phyloP scores from a whole-genome alignment of 2,797 vertebrate genomes.

The Balearica regulorum region DNA sequence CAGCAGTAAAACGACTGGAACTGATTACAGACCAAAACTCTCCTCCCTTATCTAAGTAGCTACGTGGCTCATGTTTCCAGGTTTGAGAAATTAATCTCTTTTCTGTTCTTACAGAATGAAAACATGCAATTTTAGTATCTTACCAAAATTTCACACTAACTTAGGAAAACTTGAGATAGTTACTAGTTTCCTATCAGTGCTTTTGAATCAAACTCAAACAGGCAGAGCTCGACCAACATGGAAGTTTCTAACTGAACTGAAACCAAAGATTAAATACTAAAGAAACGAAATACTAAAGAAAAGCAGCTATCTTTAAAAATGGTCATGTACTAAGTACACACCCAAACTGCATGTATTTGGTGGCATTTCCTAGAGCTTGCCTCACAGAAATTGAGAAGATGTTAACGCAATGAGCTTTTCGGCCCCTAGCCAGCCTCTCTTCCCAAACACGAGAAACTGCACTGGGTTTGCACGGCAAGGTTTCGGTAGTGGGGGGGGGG shows the following conservation, averaged over 20 bases:
- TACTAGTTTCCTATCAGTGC: not conserved
- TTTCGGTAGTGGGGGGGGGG: no score
- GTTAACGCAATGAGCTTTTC: not conserved
- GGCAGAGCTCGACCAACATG: not conserved
- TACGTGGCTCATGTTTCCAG: not conserved
- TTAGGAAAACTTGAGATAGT: not conserved
- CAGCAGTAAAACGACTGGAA: not conserved
- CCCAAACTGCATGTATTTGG: rapidly evolving
- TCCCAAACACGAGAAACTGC: not conserved
- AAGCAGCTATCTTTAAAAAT: not conserved
- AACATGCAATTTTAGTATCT: not conserved
- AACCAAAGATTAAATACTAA: not conserved
- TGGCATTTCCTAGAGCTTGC: not conserved
- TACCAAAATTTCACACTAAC: not conserved
- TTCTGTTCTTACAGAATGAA: not conserved
- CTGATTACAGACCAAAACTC: not conserved
- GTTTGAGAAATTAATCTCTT: not conserved
- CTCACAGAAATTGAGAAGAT: rapidly evolving
- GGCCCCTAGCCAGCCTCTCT: not conserved
- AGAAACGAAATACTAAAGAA: not conserved
- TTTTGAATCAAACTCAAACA: not conserved
- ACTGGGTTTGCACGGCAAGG: no score
- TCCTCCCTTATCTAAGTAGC: not conserved
- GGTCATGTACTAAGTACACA: no score
- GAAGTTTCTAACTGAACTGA: not conserved